phyloP scores from a whole-genome alignment of 1,140 invertebrate genomes.

The Cherax quadricarinatus region DNA sequence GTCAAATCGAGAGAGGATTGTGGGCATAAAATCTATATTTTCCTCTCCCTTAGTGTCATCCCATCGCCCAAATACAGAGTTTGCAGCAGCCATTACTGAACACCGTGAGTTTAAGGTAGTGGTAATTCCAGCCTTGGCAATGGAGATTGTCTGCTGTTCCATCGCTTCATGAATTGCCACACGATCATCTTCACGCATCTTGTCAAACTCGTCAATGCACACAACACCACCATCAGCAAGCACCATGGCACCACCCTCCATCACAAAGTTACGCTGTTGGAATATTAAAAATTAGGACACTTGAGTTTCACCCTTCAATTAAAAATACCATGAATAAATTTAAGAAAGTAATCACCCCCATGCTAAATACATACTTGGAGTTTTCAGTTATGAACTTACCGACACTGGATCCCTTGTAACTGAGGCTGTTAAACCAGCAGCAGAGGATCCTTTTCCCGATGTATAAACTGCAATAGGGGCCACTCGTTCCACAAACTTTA shows the following conservation, averaged over 20 bases:
- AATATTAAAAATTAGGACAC: not conserved
- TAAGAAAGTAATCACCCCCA: no score
- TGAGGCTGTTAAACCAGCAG: conserved; percentile 98
- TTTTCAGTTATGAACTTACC: conserved; percentile 79
- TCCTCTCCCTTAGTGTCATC: conserved; percentile 98
- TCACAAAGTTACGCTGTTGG: conserved; percentile 94
- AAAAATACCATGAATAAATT: no score
- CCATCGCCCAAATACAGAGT: conserved; percentile 99
- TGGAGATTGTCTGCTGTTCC: conserved; percentile 99
- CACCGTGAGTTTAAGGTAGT: conserved; percentile 99
- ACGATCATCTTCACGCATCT: conserved; percentile 99
- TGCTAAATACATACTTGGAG: not conserved
- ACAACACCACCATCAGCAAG: conserved; percentile 99
- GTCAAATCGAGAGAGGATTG: conserved; percentile 99
- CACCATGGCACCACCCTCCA: conserved; percentile 99
- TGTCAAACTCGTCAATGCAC: conserved; percentile 99
- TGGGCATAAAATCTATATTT: conserved; percentile 99
- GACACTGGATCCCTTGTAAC: conserved; percentile 95
- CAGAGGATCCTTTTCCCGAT: conserved; percentile 98
- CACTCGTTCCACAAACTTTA: conserved; percentile 98
- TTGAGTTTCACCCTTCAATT: no score
- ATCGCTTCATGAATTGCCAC: conserved; percentile 99
- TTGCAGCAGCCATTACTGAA: conserved; percentile 98
- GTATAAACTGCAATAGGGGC: conserved; percentile 98
- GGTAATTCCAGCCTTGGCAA: conserved; percentile 99